phyloP scores from a whole-genome alignment of 1,140 invertebrate genomes.

The Colletes gigas region DNA sequence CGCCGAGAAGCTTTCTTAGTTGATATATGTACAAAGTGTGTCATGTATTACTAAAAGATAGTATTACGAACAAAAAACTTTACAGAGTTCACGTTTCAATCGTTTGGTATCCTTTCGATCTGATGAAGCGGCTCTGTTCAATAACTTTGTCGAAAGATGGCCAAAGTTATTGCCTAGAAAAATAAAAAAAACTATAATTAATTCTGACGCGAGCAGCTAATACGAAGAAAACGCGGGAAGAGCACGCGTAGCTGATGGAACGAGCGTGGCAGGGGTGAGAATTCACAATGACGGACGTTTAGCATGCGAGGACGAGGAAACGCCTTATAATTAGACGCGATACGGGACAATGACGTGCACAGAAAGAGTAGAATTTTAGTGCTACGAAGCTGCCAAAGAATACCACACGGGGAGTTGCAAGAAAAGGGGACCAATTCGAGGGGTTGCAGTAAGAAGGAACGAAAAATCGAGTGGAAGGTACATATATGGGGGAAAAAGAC shows the following conservation, averaged over 20 bases:
- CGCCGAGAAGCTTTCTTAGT: conserved; percentile 55
- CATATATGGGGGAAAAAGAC: conserved; percentile 1
- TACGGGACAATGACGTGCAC: conserved; percentile 63
- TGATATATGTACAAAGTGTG: conserved; percentile 44
- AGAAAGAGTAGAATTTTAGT: conserved; percentile 52
- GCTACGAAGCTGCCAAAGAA: conserved; percentile 36
- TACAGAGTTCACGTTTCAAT: neutral
- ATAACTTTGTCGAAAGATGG: neutral
- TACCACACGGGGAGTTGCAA: conserved; percentile 40
- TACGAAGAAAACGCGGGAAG: neutral
- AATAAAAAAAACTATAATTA: neutral
- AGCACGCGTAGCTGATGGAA: neutral
- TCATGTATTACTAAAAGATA: conserved; percentile 44
- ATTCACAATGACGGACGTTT: conserved; percentile 52
- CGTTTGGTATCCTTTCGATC: neutral
- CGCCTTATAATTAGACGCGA: conserved; percentile 71
- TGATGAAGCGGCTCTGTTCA: no score
- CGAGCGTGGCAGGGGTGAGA: neutral
- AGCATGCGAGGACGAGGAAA: conserved; percentile 60
- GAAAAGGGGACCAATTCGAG: neutral
- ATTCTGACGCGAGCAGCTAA: neutral
- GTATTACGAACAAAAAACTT: neutral
- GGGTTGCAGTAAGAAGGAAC: neutral
- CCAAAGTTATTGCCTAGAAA: neutral
- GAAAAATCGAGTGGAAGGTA: no score